A percentile compares a stretch with the other conserved stretches of the same genome.
phyloP scores from a whole-genome alignment of 2,797 vertebrate species.

The Urophycis tenuis region DNA sequence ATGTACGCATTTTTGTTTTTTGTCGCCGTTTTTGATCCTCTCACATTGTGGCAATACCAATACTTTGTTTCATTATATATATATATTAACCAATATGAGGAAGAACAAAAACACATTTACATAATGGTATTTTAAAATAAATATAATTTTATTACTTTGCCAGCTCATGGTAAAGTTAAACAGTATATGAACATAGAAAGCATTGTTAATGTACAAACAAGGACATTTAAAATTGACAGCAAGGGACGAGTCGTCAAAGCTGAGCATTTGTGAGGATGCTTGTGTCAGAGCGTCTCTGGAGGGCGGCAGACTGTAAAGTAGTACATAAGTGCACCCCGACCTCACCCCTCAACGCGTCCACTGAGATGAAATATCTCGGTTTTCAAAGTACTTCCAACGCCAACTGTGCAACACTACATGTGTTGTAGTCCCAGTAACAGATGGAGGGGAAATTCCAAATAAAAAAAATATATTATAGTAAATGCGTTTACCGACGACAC shows the following conservation, averaged over 20 bases:
- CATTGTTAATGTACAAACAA: conserved; percentile 95
- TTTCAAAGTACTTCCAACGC: conserved; percentile 34
- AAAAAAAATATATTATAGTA: conserved; percentile 26
- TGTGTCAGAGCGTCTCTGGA: conserved; percentile 17
- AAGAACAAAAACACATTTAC: background rate
- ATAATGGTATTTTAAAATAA: conserved; percentile 83
- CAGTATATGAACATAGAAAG: conserved; percentile 98
- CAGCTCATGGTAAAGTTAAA: conserved; percentile 97
- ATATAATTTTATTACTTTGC: conserved; percentile 99
- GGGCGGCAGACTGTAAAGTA: conserved; percentile 12
- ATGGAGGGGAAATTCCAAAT: conserved; percentile 18
- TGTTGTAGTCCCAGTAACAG: conserved; percentile 35
- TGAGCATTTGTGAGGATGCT: conserved; percentile 63
- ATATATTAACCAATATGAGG: background rate
- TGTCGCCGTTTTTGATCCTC: background rate
- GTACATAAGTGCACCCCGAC: background rate
- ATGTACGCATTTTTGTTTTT: conserved; percentile 41
- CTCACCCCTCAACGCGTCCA: conserved; percentile 7
- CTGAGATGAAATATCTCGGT: conserved; percentile 3
- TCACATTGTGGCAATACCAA: background rate
- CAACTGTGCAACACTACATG: conserved; percentile 54
- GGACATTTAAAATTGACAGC: conserved; percentile 81
- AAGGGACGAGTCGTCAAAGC: conserved; percentile 56
- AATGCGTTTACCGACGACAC: background rate
- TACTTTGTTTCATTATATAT: background rate